Base-by-base conservation (phyloP, 1,140 invertebrate species). In the Macrocentrus cingulum region DNA sequence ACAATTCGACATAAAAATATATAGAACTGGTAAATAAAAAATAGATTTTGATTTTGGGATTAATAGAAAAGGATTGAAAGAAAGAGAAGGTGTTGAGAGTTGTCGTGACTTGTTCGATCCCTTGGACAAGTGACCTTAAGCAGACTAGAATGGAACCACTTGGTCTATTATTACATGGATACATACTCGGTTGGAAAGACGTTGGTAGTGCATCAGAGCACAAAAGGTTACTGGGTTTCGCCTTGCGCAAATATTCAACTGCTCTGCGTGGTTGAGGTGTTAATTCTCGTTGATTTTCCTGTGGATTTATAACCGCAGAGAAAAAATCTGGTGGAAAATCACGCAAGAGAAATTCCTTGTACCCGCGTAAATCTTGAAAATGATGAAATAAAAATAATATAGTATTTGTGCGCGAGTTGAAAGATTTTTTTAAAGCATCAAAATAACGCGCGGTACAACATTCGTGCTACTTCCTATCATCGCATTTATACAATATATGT, bases 191-290 rank as follows among this genome's bases (percentile, higher is more conserved):
- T 39, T n/a, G n/a, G 5, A 20, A 6, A 11, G 5, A 16, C 15
- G 11, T 5, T 36, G 11, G 18, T 45, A 37, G 29, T 62, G 63
- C 64, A 70, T 72, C 64, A 49, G 66, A 65, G 66, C 61, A 66
- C 60, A 69, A 75, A 76, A 74, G 74, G 74, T 75, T 74, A 75
- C 71, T 72, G 60, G 74, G 71, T 71, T 74, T 70, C 62, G 19
- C 55, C 58, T 75, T 76, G 66, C 64, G 66, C 62, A 67, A 76
- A 59, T 52, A 46, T 55, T 34, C 60, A 54, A 46, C 58, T 59
- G 62, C 59, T 62, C 36, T 56, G 15, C 32, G 45, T 48, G 22
- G 19, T 18, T 39, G 37, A 39, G 15, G 15, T 39, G 9, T 15
- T n/a, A 11, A 52, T 52, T 52, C 34, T 19, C 11, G 9, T 42